phyloP scores from a whole-genome alignment of 2,113 vertebrate species.

The Anhinga anhinga region DNA sequence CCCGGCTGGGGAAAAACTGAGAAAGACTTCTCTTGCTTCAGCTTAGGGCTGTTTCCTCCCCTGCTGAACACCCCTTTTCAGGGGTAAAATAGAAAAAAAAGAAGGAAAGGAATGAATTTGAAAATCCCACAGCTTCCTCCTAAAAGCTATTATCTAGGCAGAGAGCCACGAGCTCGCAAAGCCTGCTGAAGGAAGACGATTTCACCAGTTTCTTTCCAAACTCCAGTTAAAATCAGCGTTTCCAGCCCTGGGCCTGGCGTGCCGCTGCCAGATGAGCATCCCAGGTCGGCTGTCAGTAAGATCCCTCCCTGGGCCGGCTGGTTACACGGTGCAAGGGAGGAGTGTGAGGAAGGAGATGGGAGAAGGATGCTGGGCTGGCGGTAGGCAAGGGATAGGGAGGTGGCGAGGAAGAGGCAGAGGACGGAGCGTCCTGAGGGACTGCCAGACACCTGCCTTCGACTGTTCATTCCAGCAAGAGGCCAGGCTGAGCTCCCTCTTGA shows the following conservation, averaged over 20 bases:
- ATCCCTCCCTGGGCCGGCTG: rapidly evolving
- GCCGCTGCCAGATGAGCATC: background rate
- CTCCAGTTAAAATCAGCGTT: background rate
- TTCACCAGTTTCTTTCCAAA: background rate
- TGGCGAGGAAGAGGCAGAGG: background rate
- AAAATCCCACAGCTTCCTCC: background rate
- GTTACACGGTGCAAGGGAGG: background rate
- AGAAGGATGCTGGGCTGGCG: background rate
- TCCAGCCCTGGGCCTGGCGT: background rate
- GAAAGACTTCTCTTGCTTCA: background rate
- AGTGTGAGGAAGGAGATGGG: background rate
- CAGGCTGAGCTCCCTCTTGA: background rate
- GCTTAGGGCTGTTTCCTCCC: background rate
- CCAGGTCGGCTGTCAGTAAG: background rate
- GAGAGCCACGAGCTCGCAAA: background rate
- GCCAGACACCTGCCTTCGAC: background rate
- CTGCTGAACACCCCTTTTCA: background rate
- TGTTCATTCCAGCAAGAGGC: background rate
- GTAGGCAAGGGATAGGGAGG: background rate
- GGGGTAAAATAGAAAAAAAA: background rate
- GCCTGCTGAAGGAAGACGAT: background rate
- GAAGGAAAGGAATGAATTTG: background rate
- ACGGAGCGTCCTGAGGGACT: background rate
- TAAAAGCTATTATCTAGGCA: conserved; percentile 11
- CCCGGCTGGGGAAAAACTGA: background rate